Percentiles rank a stretch among this genome's conserved stretches.
These are phyloP conservation scores for Liodrosophila aerea DNA, from an alignment of 2,888 invertebrate genomes.

Conservation along the genomic window DNA sequence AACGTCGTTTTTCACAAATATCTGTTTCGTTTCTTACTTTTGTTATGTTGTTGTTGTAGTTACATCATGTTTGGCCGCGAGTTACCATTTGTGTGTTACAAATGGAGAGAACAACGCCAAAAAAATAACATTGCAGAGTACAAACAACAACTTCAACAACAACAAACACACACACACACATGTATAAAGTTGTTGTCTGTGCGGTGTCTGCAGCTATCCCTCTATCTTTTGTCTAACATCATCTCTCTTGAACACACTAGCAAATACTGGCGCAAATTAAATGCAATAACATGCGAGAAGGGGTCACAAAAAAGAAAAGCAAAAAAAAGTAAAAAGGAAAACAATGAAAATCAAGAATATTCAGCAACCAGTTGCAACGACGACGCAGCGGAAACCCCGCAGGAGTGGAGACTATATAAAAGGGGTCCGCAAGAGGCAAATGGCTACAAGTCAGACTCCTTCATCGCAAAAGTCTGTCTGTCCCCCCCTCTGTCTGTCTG, in stretches of 20 bases:
- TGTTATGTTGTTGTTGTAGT: slow-evolving; percentile 30
- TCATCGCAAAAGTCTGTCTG: slow-evolving; percentile 44
- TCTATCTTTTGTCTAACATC: slow-evolving; percentile 10
- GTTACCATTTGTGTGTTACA: slow-evolving; percentile 59
- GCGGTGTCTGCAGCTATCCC: slow-evolving; percentile 46
- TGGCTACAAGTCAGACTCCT: slow-evolving; percentile 3
- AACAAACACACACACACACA: slow-evolving; percentile 27
- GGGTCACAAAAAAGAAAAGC: slow-evolving; percentile 23
- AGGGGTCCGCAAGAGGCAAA: neutral
- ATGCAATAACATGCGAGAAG: slow-evolving; percentile 65
- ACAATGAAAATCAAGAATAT: slow-evolving; percentile 47
- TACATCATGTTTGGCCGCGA: slow-evolving; percentile 68
- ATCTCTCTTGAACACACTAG: slow-evolving; percentile 14
- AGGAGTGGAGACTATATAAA: slow-evolving; percentile 24
- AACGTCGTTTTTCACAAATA: slow-evolving; percentile 49
- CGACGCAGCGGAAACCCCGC: slow-evolving; percentile 62
- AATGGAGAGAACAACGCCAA: slow-evolving; percentile 32
- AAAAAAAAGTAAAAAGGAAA: slow-evolving; percentile 14
- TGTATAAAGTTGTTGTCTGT: slow-evolving; percentile 60
- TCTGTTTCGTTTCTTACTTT: slow-evolving; percentile 16
- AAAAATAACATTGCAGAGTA: no score
- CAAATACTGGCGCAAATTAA: slow-evolving; percentile 67
- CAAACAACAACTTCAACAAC: slow-evolving; percentile 24
- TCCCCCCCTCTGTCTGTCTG: neutral
- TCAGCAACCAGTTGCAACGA: slow-evolving; percentile 42